Evolutionary conservation across 1,140 invertebrate species (phyloP).

Genomic region (Zophobas morio): DNA sequence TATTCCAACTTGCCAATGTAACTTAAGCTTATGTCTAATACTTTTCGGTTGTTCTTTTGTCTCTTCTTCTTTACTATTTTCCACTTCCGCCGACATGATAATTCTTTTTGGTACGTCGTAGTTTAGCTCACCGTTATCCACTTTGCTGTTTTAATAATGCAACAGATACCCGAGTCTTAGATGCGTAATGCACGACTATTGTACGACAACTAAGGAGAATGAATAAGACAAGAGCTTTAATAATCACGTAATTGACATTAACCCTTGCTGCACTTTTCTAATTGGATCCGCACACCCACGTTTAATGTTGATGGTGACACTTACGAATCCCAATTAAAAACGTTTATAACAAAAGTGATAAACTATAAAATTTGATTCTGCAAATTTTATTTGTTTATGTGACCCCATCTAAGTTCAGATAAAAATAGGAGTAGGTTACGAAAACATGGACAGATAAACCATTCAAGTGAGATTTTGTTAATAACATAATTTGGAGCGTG

Average conservation of each 20-base stretch:
- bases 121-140: constrained; percentile 32
- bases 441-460: too few species aligned
- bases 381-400: too few species aligned
- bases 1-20: constrained; percentile 58
- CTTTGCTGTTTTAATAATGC: constrained; percentile 12
- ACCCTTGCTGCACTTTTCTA: constrained; percentile 24
- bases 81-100: constrained; percentile 54
- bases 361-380: too few species aligned
- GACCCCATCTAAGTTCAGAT: too few species aligned
- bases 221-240: constrained; percentile 31
- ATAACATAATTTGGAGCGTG: too few species aligned
- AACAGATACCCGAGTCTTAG: not conserved
- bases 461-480: too few species aligned
- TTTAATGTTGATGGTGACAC: constrained; percentile 10
- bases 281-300: constrained; percentile 31
- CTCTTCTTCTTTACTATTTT: constrained; percentile 55
- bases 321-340: too few species aligned
- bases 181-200: constrained; percentile 10
- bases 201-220: constrained; percentile 7
- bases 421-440: too few species aligned
- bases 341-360: too few species aligned
- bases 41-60: constrained; percentile 54
- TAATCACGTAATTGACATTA: constrained; percentile 45
- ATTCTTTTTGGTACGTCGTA: constrained; percentile 55
- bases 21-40: constrained; percentile 16